Evolutionary conservation across 37 sponge, comb jelly and placozoan species (phyloP).

Genomic region (Petrosia ficiformis): DNA sequence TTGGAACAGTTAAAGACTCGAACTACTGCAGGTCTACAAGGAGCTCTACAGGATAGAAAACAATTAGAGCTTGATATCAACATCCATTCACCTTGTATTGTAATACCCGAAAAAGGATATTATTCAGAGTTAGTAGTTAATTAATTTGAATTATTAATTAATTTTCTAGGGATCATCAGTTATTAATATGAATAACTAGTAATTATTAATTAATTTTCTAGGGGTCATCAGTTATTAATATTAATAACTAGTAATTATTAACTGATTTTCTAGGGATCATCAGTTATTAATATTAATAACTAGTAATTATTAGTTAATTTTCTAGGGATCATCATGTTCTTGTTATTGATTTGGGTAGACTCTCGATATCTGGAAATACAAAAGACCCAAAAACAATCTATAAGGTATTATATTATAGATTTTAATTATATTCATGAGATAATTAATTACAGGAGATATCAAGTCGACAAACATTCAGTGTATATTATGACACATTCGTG

Average conservation of each 20-base stretch:
- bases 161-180: no score
- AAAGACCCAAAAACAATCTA: constrained; percentile 3
- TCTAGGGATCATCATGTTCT: constrained; percentile 26
- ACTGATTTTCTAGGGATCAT: no score
- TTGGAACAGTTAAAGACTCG: constrained; percentile 52
- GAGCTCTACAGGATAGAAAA: constrained; percentile 56
- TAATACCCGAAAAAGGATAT: constrained; percentile 52
- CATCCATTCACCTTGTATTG: constrained; percentile 68
- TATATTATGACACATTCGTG: constrained; percentile 61
- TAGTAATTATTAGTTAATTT: no score
- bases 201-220: no score
- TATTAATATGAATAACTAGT: no score
- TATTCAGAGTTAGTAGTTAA: constrained; percentile 18
- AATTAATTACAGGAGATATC: neutral
- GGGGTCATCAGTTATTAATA: no score
- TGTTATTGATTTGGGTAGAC: constrained; percentile 49
- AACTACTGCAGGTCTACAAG: constrained; percentile 52
- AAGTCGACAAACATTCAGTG: constrained; percentile 6
- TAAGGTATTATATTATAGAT: no score
- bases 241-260: no score
- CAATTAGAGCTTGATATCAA: constrained; percentile 45
- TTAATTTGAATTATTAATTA: no score
- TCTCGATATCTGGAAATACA: constrained; percentile 23
- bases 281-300: no score
- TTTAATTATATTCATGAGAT: no score